Conservation (phyloP, 1,140 invertebrate genomes). For the Schlechtendalia chinensis region DNA sequence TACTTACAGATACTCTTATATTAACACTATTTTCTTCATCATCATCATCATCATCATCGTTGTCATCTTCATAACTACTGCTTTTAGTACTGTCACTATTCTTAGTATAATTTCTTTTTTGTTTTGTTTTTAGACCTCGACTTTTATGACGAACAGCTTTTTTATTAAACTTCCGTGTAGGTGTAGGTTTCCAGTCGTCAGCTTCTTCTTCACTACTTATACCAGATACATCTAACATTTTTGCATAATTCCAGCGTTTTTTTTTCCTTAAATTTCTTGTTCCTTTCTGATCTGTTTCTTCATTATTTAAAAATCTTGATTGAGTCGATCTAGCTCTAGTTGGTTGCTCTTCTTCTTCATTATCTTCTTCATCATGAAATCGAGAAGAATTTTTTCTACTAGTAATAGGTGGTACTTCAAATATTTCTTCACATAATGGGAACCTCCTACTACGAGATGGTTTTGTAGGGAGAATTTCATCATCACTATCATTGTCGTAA, state of each 20-base stretch:
- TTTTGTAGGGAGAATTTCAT: constrained; percentile 29
- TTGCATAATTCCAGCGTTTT: constrained; percentile 50
- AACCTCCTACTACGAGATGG: constrained; percentile 27
- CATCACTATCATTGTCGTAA: constrained; percentile 28
- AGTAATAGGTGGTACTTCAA: constrained; percentile 42
- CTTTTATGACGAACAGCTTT: neutral
- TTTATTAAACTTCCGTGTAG: constrained; percentile 22
- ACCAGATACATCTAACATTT: constrained; percentile 50
- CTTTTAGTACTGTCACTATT: constrained; percentile 51
- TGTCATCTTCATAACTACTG: constrained; percentile 52
- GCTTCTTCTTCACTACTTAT: constrained; percentile 41
- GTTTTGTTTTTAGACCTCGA: neutral
- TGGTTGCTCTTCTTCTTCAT: constrained; percentile 1
- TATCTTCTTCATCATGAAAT: constrained; percentile 18
- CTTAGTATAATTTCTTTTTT: constrained; percentile 43
- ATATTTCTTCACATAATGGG: constrained; percentile 14
- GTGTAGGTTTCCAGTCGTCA: constrained; percentile 20
- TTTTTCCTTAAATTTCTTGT: constrained; percentile 43
- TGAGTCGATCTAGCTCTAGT: neutral
- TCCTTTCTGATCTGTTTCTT: constrained; percentile 35
- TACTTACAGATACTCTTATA: constrained; percentile 63
- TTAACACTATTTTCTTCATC: constrained; percentile 54
- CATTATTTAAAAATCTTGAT: constrained; percentile 32
- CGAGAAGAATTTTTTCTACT: constrained; percentile 22
- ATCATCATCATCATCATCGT: constrained; percentile 53